phyloP scores from a whole-genome alignment of 2,113 vertebrate genomes.

The Eretmochelys imbricata region DNA sequence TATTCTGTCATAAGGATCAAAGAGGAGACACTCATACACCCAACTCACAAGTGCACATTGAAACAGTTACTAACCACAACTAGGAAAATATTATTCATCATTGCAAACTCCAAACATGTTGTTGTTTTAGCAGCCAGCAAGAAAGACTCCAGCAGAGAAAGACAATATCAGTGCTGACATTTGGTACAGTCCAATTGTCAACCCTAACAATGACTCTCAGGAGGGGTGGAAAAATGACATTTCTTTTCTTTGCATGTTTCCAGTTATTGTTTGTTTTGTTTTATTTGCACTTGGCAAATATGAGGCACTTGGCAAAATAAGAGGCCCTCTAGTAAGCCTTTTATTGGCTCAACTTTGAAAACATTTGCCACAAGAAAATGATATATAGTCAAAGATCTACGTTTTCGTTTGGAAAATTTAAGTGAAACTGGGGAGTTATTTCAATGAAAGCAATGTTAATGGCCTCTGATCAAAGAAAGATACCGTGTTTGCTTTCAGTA shows the following conservation, averaged over 20 bases:
- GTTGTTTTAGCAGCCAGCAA: constrained; percentile 1
- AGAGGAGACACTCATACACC: neutral
- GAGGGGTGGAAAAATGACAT: constrained; percentile 7
- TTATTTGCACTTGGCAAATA: neutral
- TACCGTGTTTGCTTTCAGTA: constrained; percentile 9
- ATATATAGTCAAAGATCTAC: neutral
- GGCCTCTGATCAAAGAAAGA: constrained; percentile 42
- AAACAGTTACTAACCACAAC: neutral
- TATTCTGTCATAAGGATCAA: constrained; percentile 27
- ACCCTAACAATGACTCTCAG: constrained; percentile 16
- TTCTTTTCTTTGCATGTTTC: neutral
- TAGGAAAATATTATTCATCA: neutral
- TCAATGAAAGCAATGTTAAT: neutral
- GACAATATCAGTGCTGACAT: neutral
- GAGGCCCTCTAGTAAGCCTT: neutral
- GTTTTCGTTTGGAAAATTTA: constrained; percentile 14
- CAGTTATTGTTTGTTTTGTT: neutral
- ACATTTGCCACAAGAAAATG: constrained; percentile 34
- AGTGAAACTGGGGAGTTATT: constrained; percentile 2
- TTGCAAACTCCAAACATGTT: neutral
- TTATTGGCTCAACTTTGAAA: neutral
- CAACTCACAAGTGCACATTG: neutral
- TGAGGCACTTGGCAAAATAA: neutral
- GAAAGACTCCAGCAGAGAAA: constrained; percentile 31
- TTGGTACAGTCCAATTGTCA: constrained; percentile 1